Conservation (phyloP, 1,140 invertebrate species). For the Paramacrobiotus metropolitanus region DNA sequence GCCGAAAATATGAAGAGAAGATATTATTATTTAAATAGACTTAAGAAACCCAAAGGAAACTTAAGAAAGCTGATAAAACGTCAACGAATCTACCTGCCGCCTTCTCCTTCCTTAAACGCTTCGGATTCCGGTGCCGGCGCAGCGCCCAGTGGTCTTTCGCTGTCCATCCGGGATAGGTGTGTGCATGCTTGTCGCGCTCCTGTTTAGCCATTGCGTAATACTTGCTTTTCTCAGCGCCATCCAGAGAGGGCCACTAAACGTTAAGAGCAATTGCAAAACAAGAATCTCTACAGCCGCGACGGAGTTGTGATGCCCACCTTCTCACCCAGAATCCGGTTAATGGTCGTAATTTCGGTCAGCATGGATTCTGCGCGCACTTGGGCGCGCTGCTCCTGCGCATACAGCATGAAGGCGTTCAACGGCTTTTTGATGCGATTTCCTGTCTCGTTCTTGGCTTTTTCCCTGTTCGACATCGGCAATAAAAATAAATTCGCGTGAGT, state of each 20-base stretch:
- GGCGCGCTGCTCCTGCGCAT: constrained; percentile 98
- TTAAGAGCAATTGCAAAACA: constrained; percentile 13
- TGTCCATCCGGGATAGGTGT: constrained; percentile 96
- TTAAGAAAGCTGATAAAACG: too few species aligned
- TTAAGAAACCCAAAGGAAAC: too few species aligned
- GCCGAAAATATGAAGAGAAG: too few species aligned
- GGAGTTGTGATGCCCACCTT: constrained; percentile 53
- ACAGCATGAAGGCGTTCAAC: constrained; percentile 98
- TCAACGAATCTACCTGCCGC: too few species aligned
- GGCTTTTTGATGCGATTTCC: constrained; percentile 99
- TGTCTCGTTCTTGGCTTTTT: too few species aligned
- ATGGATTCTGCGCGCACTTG: constrained; percentile 94
- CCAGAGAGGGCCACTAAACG: constrained; percentile 92
- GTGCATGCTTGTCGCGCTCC: constrained; percentile 92
- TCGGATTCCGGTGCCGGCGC: too few species aligned
- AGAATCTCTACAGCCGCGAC: too few species aligned
- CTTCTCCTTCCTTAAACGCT: too few species aligned
- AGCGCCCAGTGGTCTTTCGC: constrained; percentile 98
- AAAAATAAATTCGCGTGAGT: too few species aligned
- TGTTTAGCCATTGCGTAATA: constrained; percentile 99
- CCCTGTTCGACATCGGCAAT: too few species aligned
- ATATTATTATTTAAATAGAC: too few species aligned
- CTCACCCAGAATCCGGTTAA: constrained; percentile 96
- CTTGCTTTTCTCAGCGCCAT: constrained; percentile 93
- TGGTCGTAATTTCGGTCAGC: constrained; percentile 90